phyloP scores from a whole-genome alignment of 2,113 vertebrate species.

The Chaetura pelagica region DNA sequence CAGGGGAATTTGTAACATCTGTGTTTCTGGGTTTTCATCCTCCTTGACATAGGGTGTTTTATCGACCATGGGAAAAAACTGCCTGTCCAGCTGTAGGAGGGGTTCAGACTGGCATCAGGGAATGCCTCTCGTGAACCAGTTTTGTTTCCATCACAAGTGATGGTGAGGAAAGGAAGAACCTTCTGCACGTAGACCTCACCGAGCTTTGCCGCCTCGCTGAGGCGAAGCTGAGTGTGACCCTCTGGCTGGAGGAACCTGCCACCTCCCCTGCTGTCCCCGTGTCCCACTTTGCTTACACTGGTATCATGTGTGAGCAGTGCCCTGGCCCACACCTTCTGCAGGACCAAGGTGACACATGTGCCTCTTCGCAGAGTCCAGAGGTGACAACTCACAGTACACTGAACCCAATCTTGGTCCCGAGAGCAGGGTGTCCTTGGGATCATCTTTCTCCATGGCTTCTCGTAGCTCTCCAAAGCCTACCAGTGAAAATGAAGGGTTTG shows the following conservation, averaged over 20 bases:
- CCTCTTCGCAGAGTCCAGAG: not conserved
- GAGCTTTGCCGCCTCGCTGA: not conserved
- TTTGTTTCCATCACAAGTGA: not conserved
- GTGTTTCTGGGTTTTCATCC: constrained; percentile 10
- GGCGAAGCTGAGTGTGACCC: not conserved
- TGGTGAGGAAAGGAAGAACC: not conserved
- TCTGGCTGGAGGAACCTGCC: not conserved
- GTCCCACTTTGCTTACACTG: not conserved
- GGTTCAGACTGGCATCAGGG: not conserved
- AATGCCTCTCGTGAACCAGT: not conserved
- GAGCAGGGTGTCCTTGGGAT: not conserved
- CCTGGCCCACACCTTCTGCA: not conserved
- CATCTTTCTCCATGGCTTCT: not conserved
- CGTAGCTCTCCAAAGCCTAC: not conserved
- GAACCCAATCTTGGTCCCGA: not conserved
- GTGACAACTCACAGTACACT: not conserved
- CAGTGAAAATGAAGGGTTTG: not conserved
- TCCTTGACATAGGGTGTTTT: not conserved
- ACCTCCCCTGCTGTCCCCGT: fast-evolving
- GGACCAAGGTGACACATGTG: not conserved
- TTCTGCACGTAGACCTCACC: not conserved
- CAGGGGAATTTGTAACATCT: constrained; percentile 22
- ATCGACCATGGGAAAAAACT: not conserved
- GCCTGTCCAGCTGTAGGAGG: not conserved
- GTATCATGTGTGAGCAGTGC: not conserved